Evolutionary conservation across 2,797 vertebrate genomes (phyloP), one percentile per base, ranked within the genome.

Genomic region (Neostethus bicornis): DNA sequence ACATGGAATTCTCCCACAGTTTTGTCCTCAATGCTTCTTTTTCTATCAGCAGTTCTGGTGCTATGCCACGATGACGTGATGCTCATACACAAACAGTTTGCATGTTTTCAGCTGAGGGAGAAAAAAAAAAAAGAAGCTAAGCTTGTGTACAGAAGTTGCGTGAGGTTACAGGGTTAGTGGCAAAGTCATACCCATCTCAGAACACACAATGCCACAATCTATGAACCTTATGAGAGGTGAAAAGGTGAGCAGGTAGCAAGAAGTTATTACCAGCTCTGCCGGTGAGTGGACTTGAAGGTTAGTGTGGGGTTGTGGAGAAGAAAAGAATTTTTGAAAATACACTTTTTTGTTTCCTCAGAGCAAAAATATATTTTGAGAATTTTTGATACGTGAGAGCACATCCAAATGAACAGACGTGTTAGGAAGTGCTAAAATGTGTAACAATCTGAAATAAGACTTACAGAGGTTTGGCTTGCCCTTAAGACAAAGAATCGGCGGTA

Each of bases 171-270:
- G 9, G 51, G 59, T 71, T 42, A 47, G 57, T 19, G 28, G 59
- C 32, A 31, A 61, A 55, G 56, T 49, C 54, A 43, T 50, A 24
- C 31, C 20, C 20, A 3, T 52, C 52, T 57, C 3, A 31, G 53
- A 62, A 53, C 35, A 45, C 66, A 25, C 23, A 16, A 51, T 41
- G 31, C 21, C 42, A 54, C 55, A 69, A 26, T 20, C 48, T 57
- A 37, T 76, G 59, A 80, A 82, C 61, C 49, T 75, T 59, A 78
- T 54, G 28, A 61, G 62, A 73, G 75, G 76, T 65, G 77, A 81
- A 82, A 81, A 84, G 76, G 76, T 79, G 73, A 77, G 76, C 3
- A 12, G 13, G 61, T 37, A 66, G 57, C 57, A 26, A 47, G 31
- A 34, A 73, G 64, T 63, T 66, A 49, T 73, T 70, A 77, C 28